Base-by-base conservation (phyloP, 2,113 vertebrate genomes). In the Oryzias curvinotus region DNA sequence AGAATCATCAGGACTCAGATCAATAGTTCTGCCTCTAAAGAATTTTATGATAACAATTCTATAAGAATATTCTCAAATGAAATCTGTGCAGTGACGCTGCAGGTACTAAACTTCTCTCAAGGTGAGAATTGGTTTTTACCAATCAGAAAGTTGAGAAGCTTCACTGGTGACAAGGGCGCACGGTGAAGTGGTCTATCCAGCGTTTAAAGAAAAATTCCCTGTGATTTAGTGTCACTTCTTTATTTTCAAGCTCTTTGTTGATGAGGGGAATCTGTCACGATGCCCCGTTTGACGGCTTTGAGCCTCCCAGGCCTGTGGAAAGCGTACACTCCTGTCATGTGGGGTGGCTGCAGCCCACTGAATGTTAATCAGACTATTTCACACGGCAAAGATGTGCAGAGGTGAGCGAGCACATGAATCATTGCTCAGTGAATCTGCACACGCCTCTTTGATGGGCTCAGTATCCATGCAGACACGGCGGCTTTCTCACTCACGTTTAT, bases 331-430 rank as follows among this genome's bases (percentile, higher is more conserved):
- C 75, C 53, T 72, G 69, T 69, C 72, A 69, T 63, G 77, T 56
- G 28, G 23, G 13, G 43, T 77, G 44, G 26, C 56, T 18, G 71
- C 49, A 3, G 58, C 63, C 52, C 57, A 44, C 43, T 2, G 65
- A 50, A 81, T 83, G 83, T 85, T 88, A 85, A 85, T 84, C 68
- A 73, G 71, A 44, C 68, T 78, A 79, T 85, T 85, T 80, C 74
- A 71, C 60, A 47, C 55, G 43, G 68, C 69, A 47, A 47, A 55
- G 77, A 75, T 63, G 74, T 82, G 81, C 68, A 57, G 25, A 63
- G 75, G 52, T 44, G 71, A 69, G 59, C 60, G 60, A 57, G 63
- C 48, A 49, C 69, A 72, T 80, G 68, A 88, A 77, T 83, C 78
- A 74, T 14, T 19, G 13, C 64, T 74, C 17, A 5, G 19, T 43